Percentiles rank a stretch among this genome's conserved stretches.
Conservation (phyloP, 92 coral and sea anemone genomes). For the Galaxea fascicularis region DNA sequence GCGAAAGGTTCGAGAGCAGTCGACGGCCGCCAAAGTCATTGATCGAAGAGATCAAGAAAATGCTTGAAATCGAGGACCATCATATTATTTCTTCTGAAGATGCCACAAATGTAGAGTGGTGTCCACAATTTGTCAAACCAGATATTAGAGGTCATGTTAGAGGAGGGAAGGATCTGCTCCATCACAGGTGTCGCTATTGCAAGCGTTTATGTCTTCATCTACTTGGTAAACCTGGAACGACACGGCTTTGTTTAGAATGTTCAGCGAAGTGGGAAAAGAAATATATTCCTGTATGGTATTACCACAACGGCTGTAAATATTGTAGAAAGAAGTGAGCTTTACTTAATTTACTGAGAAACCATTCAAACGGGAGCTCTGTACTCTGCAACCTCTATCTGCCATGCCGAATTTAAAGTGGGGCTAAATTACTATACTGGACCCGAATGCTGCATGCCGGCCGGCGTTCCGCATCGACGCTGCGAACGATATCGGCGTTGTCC, state of each 20-base stretch:
- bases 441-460: too few relatives aligned
- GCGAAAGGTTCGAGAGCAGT: conserved; percentile 15
- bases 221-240: conserved; percentile 60
- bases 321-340: conserved; percentile 22
- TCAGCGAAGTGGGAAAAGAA: conserved; percentile 46
- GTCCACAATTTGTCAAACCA: conserved; percentile 59
- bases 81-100: conserved; percentile 49
- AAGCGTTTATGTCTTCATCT: conserved; percentile 54
- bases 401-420: too few relatives aligned
- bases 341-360: too few relatives aligned
- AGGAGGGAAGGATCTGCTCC: conserved; percentile 59
- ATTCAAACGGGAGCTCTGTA: too few relatives aligned
- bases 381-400: too few relatives aligned
- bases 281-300: conserved; percentile 63
- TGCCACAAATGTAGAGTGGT: conserved; percentile 51
- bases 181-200: conserved; percentile 58
- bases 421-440: too few relatives aligned
- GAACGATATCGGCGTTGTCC: too few relatives aligned
- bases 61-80: conserved; percentile 40
- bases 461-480: too few relatives aligned
- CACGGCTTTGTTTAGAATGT: conserved; percentile 51
- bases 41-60: conserved; percentile 33
- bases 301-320: conserved; percentile 57
- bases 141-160: conserved; percentile 47
- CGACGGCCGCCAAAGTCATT: conserved; percentile 37